Conservation (phyloP, 2,797 vertebrate species). For the Enteromius radiatus region DNA sequence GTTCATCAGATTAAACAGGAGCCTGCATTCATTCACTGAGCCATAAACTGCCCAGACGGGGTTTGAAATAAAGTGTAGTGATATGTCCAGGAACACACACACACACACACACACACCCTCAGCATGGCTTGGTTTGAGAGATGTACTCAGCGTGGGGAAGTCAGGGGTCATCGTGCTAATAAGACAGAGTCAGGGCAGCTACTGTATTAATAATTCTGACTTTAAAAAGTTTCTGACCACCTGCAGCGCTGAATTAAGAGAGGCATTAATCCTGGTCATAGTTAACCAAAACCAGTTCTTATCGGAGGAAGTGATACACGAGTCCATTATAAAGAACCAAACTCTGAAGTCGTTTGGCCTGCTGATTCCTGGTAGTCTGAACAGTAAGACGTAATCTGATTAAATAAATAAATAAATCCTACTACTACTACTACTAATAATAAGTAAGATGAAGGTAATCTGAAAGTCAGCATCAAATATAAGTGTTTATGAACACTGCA, state of each 20-base stretch:
- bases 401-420: no score
- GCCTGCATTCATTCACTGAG: constrained; percentile 17
- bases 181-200: constrained; percentile 13
- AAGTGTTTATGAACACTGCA: no score
- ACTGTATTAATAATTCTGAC: constrained; percentile 18
- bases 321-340: background rate
- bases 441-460: no score
- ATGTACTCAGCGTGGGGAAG: constrained; percentile 9
- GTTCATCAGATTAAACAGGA: constrained; percentile 37
- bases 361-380: background rate
- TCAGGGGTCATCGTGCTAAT: constrained; percentile 25
- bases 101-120: constrained; percentile 1
- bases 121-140: constrained; percentile 1
- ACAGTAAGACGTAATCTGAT: background rate
- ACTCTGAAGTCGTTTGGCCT: background rate
- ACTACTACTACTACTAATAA: no score
- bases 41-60: constrained; percentile 55
- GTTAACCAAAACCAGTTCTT: background rate
- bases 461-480: background rate
- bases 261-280: background rate
- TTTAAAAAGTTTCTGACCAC: background rate
- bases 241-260: background rate
- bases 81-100: constrained; percentile 55
- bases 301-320: background rate
- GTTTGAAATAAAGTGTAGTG: constrained; percentile 61